A percentile compares a stretch with the other conserved stretches of the same genome.
phyloP scores from a whole-genome alignment of 2,113 vertebrate genomes.

The Furnarius figulus region DNA sequence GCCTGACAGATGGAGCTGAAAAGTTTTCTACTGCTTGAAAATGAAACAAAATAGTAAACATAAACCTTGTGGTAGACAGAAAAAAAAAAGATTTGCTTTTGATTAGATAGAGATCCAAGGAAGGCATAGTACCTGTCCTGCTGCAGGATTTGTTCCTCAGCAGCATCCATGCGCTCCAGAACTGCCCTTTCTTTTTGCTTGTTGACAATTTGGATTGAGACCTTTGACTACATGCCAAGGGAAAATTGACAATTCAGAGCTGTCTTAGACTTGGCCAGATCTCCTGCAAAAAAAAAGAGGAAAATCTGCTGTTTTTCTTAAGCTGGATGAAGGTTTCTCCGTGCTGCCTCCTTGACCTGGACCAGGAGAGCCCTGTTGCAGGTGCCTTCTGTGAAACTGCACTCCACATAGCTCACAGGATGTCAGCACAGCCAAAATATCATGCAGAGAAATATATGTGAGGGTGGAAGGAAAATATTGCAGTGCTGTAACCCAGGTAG shows the following conservation, averaged over 20 bases:
- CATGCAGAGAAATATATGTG: accelerated
- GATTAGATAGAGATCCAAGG: neutral
- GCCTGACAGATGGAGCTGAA: neutral
- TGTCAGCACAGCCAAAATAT: neutral
- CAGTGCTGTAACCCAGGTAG: neutral
- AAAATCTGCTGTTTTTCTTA: neutral
- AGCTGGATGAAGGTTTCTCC: neutral
- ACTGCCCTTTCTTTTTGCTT: neutral
- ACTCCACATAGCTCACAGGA: neutral
- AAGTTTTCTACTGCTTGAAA: neutral
- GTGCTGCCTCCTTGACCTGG: neutral
- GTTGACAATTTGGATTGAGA: neutral
- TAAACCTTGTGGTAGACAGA: neutral
- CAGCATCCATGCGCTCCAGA: neutral
- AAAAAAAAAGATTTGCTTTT: neutral
- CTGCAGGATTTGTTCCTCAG: neutral
- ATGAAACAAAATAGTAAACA: neutral
- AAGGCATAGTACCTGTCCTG: neutral
- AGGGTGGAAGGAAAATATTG: neutral
- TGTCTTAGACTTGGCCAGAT: neutral
- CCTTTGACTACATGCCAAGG: neutral
- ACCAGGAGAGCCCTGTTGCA: neutral
- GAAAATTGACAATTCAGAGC: neutral
- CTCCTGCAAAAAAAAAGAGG: neutral
- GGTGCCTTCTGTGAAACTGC: neutral